A percentile compares a stretch with the other conserved stretches of the same genome.
Conservation (phyloP, 2,797 vertebrate genomes). For the Crypturellus tataupa region DNA sequence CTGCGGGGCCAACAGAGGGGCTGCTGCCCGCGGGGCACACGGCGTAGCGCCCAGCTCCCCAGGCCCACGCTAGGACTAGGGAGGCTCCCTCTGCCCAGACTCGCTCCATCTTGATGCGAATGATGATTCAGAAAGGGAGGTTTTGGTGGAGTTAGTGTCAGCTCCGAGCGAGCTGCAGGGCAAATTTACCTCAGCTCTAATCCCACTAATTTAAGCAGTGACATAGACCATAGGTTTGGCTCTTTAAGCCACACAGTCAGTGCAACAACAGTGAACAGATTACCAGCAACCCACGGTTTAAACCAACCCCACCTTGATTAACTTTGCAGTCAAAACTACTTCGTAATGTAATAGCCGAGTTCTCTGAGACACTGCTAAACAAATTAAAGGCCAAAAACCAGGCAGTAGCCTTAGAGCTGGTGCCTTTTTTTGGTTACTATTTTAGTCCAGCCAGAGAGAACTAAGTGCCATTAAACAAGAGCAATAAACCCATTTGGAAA, state of each 20-base stretch:
- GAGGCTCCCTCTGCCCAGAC: background rate
- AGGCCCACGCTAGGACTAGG: background rate
- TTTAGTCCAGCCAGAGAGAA: background rate
- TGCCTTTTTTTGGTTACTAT: background rate
- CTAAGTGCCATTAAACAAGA: background rate
- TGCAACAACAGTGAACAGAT: background rate
- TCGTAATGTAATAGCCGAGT: background rate
- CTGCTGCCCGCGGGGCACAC: rapidly evolving
- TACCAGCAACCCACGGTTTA: background rate
- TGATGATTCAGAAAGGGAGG: background rate
- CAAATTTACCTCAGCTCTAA: background rate
- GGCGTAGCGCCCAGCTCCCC: rapidly evolving
- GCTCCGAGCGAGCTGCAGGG: background rate
- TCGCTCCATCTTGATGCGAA: background rate
- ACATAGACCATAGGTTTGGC: background rate
- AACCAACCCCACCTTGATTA: background rate
- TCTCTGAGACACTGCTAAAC: background rate
- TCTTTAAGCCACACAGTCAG: rapidly evolving
- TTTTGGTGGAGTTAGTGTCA: background rate
- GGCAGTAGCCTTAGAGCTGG: background rate
- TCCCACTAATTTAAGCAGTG: background rate
- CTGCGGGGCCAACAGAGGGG: background rate
- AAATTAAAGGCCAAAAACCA: background rate
- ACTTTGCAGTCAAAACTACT: background rate
- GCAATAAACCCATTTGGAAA: slow-evolving; percentile 39